A percentile compares a stretch with the other conserved stretches of the same genome.
Conservation (phyloP, 2,113 vertebrate species). For the Mystacornis crossleyi region DNA sequence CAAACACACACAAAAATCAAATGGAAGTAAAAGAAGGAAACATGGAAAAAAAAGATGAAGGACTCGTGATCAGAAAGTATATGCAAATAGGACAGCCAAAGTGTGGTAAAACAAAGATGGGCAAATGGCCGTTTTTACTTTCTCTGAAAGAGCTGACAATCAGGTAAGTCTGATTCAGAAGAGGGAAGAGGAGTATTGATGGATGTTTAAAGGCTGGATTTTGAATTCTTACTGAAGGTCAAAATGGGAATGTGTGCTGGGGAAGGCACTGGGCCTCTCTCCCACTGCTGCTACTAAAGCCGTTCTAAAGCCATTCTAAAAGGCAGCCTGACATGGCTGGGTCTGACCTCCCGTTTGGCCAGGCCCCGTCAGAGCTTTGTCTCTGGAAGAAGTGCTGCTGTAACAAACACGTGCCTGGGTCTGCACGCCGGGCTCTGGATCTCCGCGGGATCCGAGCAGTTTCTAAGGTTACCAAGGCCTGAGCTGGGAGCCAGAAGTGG, state of each 20-base stretch:
- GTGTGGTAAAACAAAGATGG: background rate
- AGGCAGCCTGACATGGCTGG: background rate
- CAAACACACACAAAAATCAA: background rate
- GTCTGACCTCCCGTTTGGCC: accelerated
- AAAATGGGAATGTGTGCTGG: background rate
- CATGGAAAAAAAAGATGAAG: background rate
- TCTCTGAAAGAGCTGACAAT: background rate
- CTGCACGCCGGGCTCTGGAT: accelerated
- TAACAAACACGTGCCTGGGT: accelerated
- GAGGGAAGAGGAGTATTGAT: background rate
- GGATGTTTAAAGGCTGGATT: background rate
- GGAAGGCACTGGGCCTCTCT: background rate
- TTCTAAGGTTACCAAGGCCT: background rate
- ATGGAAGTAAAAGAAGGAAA: background rate
- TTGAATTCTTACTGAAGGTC: background rate
- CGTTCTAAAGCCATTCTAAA: accelerated
- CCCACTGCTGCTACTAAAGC: background rate
- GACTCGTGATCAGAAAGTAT: background rate
- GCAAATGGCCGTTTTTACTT: background rate
- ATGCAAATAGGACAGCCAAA: background rate
- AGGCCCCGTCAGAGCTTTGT: accelerated
- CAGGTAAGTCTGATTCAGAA: background rate
- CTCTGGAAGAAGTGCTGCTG: background rate
- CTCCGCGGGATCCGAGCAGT: accelerated
- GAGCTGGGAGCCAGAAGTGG: accelerated